These are phyloP conservation scores for Sipha maydis DNA, from an alignment of 2,888 invertebrate species.

Conservation along the genomic window DNA sequence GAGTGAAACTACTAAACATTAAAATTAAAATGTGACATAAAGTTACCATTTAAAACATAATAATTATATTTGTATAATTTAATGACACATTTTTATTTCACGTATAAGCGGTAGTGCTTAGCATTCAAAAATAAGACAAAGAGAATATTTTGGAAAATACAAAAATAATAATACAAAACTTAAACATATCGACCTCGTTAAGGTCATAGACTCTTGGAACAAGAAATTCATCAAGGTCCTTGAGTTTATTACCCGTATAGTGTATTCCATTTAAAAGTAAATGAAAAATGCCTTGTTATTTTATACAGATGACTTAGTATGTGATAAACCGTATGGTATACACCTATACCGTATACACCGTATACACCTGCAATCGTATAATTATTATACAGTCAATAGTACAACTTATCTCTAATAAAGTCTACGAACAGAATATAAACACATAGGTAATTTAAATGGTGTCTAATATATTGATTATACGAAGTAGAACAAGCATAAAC, in stretches of 20 bases:
- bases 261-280: slow-evolving; percentile 29
- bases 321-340: not conserved
- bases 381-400: no score
- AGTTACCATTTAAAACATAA: no score
- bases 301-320: not conserved
- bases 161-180: slow-evolving; percentile 25
- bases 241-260: slow-evolving; percentile 43
- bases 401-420: no score
- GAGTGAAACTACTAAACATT: no score
- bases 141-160: slow-evolving; percentile 17
- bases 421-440: no score
- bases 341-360: no score
- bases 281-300: slow-evolving; percentile 38
- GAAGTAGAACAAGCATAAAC: not conserved
- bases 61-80: no score
- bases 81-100: no score
- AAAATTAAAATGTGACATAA: no score
- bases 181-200: slow-evolving; percentile 59
- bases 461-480: not conserved
- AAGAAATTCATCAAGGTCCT: slow-evolving; percentile 60
- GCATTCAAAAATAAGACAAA: not conserved
- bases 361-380: not conserved
- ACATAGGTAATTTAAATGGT: not conserved
- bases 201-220: slow-evolving; percentile 60
- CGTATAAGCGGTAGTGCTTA: no score